phyloP scores from a whole-genome alignment of 2,888 invertebrate genomes.

The Napeogenes inachia region DNA sequence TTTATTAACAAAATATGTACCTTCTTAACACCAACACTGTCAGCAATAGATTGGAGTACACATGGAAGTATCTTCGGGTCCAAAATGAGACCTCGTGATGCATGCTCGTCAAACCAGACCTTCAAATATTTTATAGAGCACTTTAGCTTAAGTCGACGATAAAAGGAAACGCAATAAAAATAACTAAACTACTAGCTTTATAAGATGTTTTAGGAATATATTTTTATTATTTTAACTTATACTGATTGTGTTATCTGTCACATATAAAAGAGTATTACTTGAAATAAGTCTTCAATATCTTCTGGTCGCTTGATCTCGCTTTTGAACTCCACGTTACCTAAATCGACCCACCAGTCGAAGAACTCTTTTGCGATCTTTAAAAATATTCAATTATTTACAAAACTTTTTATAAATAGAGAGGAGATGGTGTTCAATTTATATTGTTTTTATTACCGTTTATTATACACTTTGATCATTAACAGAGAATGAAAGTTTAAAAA shows the following conservation, averaged over 20 bases:
- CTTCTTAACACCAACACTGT: slow-evolving; percentile 47
- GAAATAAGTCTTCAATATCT: slow-evolving; percentile 76
- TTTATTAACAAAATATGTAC: slow-evolving; percentile 35
- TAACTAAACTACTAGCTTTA: not conserved
- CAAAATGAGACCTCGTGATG: slow-evolving; percentile 61
- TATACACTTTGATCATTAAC: no score
- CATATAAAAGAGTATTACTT: slow-evolving; percentile 46
- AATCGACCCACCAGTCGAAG: slow-evolving; percentile 72
- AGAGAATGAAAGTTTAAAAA: no score
- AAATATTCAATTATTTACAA: slow-evolving; percentile 8
- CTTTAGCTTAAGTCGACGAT: not conserved
- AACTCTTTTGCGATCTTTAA: slow-evolving; percentile 75
- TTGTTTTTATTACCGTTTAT: no score
- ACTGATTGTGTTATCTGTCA: not conserved
- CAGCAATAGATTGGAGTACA: slow-evolving; percentile 58
- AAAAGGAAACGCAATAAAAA: not conserved
- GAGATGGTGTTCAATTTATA: no score
- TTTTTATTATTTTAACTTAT: not conserved
- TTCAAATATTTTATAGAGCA: slow-evolving; percentile 31
- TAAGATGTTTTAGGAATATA: not conserved
- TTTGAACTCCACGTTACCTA: slow-evolving; percentile 70
- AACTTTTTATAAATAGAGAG: no score
- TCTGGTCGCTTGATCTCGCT: slow-evolving; percentile 70
- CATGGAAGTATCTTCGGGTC: slow-evolving; percentile 66
- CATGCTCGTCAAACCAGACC: slow-evolving; percentile 73